phyloP scores from a whole-genome alignment of 2,888 invertebrate genomes.

The Idaea dimidiata region DNA sequence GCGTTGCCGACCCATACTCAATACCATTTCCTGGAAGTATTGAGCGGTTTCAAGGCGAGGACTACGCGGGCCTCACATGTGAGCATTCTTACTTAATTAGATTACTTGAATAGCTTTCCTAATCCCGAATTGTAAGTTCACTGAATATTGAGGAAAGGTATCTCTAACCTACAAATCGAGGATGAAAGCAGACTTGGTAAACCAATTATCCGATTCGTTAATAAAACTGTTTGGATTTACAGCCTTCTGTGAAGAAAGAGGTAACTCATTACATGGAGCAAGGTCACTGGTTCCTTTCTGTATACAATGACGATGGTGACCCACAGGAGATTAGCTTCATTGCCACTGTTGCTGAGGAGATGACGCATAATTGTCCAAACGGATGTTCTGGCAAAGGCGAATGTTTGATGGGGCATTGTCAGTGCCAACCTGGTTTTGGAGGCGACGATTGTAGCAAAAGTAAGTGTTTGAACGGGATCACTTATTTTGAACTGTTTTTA shows the following conservation, averaged over 20 bases:
- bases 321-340: slow-evolving; percentile 92
- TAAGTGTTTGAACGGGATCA: slow-evolving; percentile 71
- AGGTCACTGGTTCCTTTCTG: slow-evolving; percentile 97
- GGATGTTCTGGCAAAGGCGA: slow-evolving; percentile 98
- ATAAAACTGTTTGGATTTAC: slow-evolving; percentile 27
- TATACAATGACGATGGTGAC: slow-evolving; percentile 97
- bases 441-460: slow-evolving; percentile 98
- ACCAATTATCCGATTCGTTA: slow-evolving; percentile 2
- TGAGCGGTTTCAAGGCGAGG: slow-evolving; percentile 93
- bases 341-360: slow-evolving; percentile 92
- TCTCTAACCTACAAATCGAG: slow-evolving; percentile 3
- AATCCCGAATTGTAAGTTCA: slow-evolving; percentile 3
- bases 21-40: slow-evolving; percentile 96
- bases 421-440: slow-evolving; percentile 97
- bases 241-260: slow-evolving; percentile 94
- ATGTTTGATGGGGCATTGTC: slow-evolving; percentile 96
- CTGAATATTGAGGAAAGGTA: neutral
- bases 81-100: slow-evolving; percentile 67
- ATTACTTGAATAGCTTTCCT: neutral
- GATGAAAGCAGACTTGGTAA: neutral
- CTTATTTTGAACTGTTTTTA: neutral
- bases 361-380: slow-evolving; percentile 97
- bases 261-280: slow-evolving; percentile 97
- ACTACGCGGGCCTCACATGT: slow-evolving; percentile 92
- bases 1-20: slow-evolving; percentile 97